Conservation (phyloP, 1,140 invertebrate species). For the Heliconius eleuchia region DNA sequence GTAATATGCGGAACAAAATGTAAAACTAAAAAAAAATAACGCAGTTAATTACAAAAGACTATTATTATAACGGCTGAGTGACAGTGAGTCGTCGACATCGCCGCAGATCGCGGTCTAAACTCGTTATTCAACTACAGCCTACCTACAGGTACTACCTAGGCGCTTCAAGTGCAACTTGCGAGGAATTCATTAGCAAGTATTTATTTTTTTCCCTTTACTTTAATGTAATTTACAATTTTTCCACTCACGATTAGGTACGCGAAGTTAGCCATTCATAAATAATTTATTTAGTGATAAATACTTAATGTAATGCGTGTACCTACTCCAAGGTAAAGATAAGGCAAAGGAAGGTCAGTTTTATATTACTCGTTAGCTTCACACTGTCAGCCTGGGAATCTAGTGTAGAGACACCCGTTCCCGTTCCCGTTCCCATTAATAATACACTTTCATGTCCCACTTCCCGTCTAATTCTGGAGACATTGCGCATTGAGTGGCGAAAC, state of each 20-base stretch:
- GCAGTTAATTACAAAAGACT: too few species aligned
- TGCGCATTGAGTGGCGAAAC: too few species aligned
- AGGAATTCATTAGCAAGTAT: neutral
- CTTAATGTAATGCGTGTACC: too few species aligned
- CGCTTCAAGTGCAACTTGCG: neutral
- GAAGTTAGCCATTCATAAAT: neutral
- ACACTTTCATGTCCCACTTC: too few species aligned
- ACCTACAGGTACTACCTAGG: neutral
- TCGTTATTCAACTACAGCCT: neutral
- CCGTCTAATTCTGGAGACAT: too few species aligned
- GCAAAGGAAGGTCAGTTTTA: neutral
- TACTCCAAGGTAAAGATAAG: neutral
- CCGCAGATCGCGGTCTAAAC: neutral
- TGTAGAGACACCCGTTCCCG: too few species aligned
- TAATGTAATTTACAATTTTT: neutral
- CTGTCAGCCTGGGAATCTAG: too few species aligned
- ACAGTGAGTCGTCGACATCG: neutral
- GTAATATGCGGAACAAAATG: too few species aligned
- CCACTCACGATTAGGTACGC: neutral
- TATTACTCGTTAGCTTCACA: neutral
- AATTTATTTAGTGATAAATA: neutral
- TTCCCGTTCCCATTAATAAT: too few species aligned
- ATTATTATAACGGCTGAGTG: too few species aligned
- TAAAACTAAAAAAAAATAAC: too few species aligned
- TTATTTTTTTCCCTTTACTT: constrained; percentile 1